Percentiles rank a stretch among this genome's conserved stretches.
phyloP scores from a whole-genome alignment of 2,888 invertebrate genomes.

The Cephus rjabovi region DNA sequence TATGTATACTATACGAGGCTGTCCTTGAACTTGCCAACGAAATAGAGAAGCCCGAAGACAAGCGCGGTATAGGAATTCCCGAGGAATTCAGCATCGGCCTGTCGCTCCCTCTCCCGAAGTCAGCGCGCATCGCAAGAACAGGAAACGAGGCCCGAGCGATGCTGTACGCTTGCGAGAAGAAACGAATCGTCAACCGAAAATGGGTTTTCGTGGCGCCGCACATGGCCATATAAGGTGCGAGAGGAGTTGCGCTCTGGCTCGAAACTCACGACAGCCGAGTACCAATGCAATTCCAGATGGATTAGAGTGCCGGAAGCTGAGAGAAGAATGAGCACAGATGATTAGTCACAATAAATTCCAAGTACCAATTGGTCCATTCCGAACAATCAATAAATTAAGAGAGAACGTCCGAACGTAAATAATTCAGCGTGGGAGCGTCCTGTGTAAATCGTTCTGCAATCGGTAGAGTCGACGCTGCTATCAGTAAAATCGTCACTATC shows the following conservation, averaged over 20 bases:
- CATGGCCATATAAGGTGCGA: neutral
- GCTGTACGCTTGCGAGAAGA: neutral
- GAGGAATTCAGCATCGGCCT: neutral
- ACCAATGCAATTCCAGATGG: neutral
- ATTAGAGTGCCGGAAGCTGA: neutral
- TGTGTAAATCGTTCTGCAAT: neutral
- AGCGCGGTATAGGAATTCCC: neutral
- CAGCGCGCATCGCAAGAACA: neutral
- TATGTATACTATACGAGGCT: neutral
- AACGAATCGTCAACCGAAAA: neutral
- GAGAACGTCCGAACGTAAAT: neutral
- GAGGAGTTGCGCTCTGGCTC: neutral
- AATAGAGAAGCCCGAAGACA: neutral
- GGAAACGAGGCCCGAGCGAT: neutral
- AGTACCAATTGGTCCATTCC: neutral
- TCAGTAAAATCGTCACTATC: neutral
- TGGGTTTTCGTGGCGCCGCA: neutral
- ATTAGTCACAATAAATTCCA: neutral
- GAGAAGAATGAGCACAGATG: neutral
- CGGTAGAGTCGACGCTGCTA: neutral
- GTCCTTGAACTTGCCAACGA: conserved; percentile 2
- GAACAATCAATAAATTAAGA: neutral
- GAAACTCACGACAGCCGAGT: neutral
- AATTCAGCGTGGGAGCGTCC: neutral
- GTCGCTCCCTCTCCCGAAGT: neutral